Evolutionary conservation across 2,113 vertebrate genomes (phyloP).

Genomic region (Scomber japonicus): DNA sequence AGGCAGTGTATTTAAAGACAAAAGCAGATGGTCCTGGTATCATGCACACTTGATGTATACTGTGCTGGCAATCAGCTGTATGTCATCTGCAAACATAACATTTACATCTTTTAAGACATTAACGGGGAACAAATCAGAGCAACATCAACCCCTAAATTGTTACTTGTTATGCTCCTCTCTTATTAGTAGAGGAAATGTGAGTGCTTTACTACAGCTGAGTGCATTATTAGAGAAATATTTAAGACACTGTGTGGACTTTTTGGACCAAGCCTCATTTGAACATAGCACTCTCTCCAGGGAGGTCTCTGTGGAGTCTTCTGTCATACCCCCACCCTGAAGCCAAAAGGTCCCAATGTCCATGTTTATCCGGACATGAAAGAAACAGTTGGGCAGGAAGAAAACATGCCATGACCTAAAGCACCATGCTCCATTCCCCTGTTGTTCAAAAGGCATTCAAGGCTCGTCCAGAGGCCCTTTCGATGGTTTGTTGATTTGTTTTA

Average conservation of each 20-base stretch:
- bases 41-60: slow-evolving; percentile 15
- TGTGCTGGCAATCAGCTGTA: background rate
- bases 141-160: slow-evolving; percentile 13
- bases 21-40: slow-evolving; percentile 17
- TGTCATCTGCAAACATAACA: slow-evolving; percentile 4
- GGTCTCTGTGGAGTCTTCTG: background rate
- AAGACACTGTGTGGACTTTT: slow-evolving; percentile 41
- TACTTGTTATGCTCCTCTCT: slow-evolving; percentile 19
- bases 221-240: slow-evolving; percentile 28
- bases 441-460: slow-evolving; percentile 58
- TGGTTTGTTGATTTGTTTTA: slow-evolving; percentile 66
- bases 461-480: slow-evolving; percentile 38
- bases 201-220: slow-evolving; percentile 32
- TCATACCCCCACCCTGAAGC: background rate
- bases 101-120: slow-evolving; percentile 23
- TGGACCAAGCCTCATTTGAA: slow-evolving; percentile 24
- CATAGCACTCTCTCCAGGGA: background rate
- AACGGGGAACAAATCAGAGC: background rate
- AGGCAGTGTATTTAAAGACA: background rate
- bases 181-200: slow-evolving; percentile 45
- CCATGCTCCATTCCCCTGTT: slow-evolving; percentile 58
- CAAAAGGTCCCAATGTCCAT: background rate
- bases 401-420: slow-evolving; percentile 49
- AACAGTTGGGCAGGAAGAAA: slow-evolving; percentile 19
- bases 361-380: background rate